Evolutionary conservation across 2,888 invertebrate genomes (phyloP).

Genomic region (Luffia ferchaultella): DNA sequence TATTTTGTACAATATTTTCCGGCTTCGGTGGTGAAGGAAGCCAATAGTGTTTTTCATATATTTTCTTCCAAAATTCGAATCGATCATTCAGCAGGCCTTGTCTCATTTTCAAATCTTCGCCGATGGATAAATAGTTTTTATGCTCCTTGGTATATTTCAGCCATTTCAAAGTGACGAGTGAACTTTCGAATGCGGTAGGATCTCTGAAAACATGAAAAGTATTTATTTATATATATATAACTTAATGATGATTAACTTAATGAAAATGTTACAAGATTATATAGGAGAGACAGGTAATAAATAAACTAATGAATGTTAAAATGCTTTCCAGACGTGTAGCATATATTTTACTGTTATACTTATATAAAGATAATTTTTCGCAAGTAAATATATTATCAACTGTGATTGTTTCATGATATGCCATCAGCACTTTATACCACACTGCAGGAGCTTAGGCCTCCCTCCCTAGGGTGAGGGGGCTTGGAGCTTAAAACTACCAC

Average conservation of each 20-base stretch:
- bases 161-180: conserved; percentile 37
- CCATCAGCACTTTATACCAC: too few relatives aligned
- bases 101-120: conserved; percentile 28
- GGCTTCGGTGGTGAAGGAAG: conserved; percentile 26
- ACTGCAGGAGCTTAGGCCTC: too few relatives aligned
- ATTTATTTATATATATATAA: conserved; percentile 1
- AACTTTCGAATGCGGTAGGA: conserved; percentile 44
- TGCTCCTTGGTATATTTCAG: conserved; percentile 29
- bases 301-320: too few relatives aligned
- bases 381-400: too few relatives aligned
- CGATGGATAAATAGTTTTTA: conserved; percentile 39
- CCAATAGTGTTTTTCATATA: conserved; percentile 44
- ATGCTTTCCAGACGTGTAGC: too few relatives aligned
- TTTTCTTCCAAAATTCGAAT: conserved; percentile 39
- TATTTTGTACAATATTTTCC: background rate
- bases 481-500: too few relatives aligned
- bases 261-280: background rate
- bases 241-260: background rate
- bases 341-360: too few relatives aligned
- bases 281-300: too few relatives aligned
- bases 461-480: too few relatives aligned
- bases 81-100: conserved; percentile 30
- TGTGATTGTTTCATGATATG: too few relatives aligned
- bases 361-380: too few relatives aligned
- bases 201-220: conserved; percentile 30